Conservation (phyloP, 2,888 invertebrate species). For the Zaprionus lineosus region DNA sequence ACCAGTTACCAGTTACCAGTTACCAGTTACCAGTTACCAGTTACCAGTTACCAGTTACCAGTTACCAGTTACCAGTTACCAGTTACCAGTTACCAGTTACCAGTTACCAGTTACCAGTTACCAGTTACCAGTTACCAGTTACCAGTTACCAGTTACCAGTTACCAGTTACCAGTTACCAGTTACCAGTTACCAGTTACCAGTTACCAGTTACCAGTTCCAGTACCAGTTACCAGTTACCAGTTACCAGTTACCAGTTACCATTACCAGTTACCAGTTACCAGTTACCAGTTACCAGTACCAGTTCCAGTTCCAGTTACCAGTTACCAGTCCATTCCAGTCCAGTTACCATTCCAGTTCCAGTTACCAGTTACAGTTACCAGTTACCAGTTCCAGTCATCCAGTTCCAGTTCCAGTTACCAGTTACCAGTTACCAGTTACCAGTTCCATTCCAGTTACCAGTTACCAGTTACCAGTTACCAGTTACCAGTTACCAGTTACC, state of each 20-base stretch:
- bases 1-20: slow-evolving; percentile 10
- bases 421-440: no score
- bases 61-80: slow-evolving; percentile 6
- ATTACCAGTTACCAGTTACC: background rate
- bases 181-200: slow-evolving; percentile 20
- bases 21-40: background rate
- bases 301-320: no score
- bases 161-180: background rate
- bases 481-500: no score
- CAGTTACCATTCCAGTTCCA: no score
- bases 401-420: no score
- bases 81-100: slow-evolving; percentile 27
- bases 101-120: slow-evolving; percentile 25
- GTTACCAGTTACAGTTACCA: no score
- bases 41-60: slow-evolving; percentile 11
- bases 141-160: slow-evolving; percentile 10
- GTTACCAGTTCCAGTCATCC: no score
- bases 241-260: slow-evolving; percentile 29
- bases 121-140: background rate
- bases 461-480: no score
- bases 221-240: slow-evolving; percentile 7
- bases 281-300: slow-evolving; percentile 18
- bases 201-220: slow-evolving; percentile 34
- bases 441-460: no score
- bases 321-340: no score